Percentiles rank a stretch among this genome's conserved stretches.
These are phyloP conservation scores for Carcina quercana DNA, from an alignment of 2,888 invertebrate species.

Conservation along the genomic window DNA sequence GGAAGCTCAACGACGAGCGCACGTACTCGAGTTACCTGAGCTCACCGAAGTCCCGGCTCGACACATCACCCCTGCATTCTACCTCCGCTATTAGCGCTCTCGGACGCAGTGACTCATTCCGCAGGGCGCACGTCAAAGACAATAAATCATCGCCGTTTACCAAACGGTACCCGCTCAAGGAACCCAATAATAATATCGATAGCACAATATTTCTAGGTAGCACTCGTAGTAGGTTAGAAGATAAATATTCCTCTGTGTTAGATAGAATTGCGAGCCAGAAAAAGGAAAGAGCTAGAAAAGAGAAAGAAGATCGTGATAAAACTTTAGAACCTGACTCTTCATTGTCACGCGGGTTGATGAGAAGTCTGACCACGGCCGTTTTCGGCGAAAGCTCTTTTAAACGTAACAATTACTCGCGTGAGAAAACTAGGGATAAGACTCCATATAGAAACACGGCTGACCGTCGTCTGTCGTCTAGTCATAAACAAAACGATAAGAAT, in stretches of 20 bases:
- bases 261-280: slow-evolving; percentile 79
- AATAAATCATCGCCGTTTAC: slow-evolving; percentile 59
- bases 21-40: slow-evolving; percentile 56
- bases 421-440: slow-evolving; percentile 77
- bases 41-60: slow-evolving; percentile 46
- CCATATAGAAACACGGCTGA: slow-evolving; percentile 73
- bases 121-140: slow-evolving; percentile 59
- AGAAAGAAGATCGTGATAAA: slow-evolving; percentile 78
- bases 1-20: slow-evolving; percentile 57
- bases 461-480: slow-evolving; percentile 47
- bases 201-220: slow-evolving; percentile 57
- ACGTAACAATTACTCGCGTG: slow-evolving; percentile 71
- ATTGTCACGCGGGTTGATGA: slow-evolving; percentile 65
- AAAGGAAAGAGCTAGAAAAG: slow-evolving; percentile 65
- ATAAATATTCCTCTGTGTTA: slow-evolving; percentile 85
- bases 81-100: slow-evolving; percentile 51
- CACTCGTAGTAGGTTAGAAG: slow-evolving; percentile 82
- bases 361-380: slow-evolving; percentile 83
- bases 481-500: slow-evolving; percentile 48
- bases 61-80: slow-evolving; percentile 57
- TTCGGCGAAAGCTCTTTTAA: slow-evolving; percentile 78
- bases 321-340: slow-evolving; percentile 78
- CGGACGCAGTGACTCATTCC: slow-evolving; percentile 64
- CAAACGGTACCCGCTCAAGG: slow-evolving; percentile 61
- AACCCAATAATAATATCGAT: slow-evolving; percentile 64